Base-by-base conservation (phyloP, 1,140 invertebrate genomes). In the Parasteatoda tepidariorum region DNA sequence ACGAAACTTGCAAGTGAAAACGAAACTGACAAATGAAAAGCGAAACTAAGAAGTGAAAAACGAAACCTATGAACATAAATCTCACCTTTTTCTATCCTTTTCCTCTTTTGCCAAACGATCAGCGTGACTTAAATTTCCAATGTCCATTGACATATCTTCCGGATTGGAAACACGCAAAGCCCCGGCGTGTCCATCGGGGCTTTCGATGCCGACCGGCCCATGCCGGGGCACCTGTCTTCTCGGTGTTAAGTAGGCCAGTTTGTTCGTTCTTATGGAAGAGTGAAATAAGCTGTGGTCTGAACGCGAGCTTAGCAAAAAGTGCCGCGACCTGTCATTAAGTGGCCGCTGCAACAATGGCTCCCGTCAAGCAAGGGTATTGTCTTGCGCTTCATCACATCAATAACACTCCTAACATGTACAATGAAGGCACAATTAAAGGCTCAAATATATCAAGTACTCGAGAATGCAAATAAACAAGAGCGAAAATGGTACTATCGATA, bases 191-290 rank as follows among this genome's bases (percentile, higher is more conserved):
- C 81, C 81, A 66, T 83, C 81, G 38, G 81, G 68, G 59, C 57
- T 57, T 33, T 83, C 81, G 33, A 82, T 82, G 66, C 78, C 78
- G 54, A 82, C 78, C 4, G 81, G 81, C 38, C 81, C 81, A 83
- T 83, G 81, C 24, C 70, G 33, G 59, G 81, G 81, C 59, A 74
- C 57, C 70, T 83, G 68, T 24, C 81, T 62, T 38, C 81, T 30
- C 18, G 81, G 81, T n/a, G 81, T 83, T 22, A 83, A 48, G 61
- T 83, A 83, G 28, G 81, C 81, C 81, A 83, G 68, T 38, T 79
- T 79, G 75, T 55, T 57, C 13, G 54, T 48, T 61, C 33, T 33
- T 26, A 48, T 48, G 24, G 33, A 31, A 34, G 33, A 64, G 62
- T 57, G 0, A 22, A 24, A 24, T 22, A 24, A 24, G 41, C 5